Conservation (phyloP, 2,888 invertebrate genomes). For the Galeruca laticollis region DNA sequence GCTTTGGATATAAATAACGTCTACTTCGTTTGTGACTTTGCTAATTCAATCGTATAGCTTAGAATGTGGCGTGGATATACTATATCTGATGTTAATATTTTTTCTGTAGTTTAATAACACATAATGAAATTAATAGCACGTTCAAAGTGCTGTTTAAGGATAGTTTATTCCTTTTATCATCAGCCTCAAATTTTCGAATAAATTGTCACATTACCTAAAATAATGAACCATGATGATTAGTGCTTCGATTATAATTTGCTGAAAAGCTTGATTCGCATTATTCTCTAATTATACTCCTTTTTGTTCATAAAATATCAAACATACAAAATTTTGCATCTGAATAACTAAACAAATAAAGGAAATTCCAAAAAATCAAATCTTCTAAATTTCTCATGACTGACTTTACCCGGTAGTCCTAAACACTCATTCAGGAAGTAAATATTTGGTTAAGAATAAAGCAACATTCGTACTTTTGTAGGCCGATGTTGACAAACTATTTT, state of each 20-base stretch:
- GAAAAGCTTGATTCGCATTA: too few relatives aligned
- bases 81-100: too few relatives aligned
- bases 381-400: conserved; percentile 16
- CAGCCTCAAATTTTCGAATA: background rate
- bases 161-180: background rate
- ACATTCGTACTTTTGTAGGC: conserved; percentile 40
- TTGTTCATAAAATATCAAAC: background rate
- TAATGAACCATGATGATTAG: too few relatives aligned
- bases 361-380: conserved; percentile 9
- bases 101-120: too few relatives aligned
- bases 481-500: conserved; percentile 48
- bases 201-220: too few relatives aligned
- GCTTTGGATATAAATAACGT: background rate
- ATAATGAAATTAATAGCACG: too few relatives aligned
- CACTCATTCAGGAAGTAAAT: conserved; percentile 42
- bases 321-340: background rate
- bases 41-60: too few relatives aligned
- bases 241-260: too few relatives aligned
- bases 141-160: too few relatives aligned
- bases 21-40: background rate
- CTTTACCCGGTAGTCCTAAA: conserved; percentile 28
- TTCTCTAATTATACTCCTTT: background rate
- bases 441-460: conserved; percentile 41
- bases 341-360: background rate
- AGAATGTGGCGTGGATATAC: too few relatives aligned